Evolutionary conservation across 1,140 invertebrate species (phyloP).

Genomic region (Maconellicoccus hirsutus): DNA sequence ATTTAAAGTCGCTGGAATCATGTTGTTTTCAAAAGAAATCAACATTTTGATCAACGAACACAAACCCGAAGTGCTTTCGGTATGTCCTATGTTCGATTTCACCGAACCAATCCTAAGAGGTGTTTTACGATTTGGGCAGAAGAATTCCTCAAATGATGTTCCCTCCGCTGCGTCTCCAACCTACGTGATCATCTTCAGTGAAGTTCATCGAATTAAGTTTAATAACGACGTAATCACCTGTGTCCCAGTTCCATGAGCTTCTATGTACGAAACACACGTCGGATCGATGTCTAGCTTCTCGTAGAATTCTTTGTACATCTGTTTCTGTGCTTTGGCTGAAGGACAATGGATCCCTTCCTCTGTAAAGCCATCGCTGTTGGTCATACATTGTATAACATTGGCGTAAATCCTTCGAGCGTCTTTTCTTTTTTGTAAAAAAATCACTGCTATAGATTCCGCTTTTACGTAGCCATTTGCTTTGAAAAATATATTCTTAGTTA

Average conservation of each 20-base stretch:
- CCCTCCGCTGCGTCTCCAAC: slow-evolving; percentile 17
- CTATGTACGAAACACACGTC: slow-evolving; percentile 32
- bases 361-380: slow-evolving; percentile 49
- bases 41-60: slow-evolving; percentile 43
- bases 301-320: slow-evolving; percentile 24
- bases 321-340: not conserved
- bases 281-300: slow-evolving; percentile 42
- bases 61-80: slow-evolving; percentile 51
- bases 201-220: no score
- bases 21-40: slow-evolving; percentile 44
- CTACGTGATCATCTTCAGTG: not conserved
- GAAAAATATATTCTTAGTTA: no score
- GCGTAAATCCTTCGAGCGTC: slow-evolving; percentile 46
- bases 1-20: slow-evolving; percentile 54
- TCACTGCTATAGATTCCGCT: slow-evolving; percentile 45
- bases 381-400: slow-evolving; percentile 43
- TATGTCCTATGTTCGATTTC: slow-evolving; percentile 64
- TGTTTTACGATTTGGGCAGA: slow-evolving; percentile 31
- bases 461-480: slow-evolving; percentile 49
- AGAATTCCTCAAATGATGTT: slow-evolving; percentile 15
- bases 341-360: slow-evolving; percentile 28
- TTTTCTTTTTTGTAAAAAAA: slow-evolving; percentile 44
- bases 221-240: slow-evolving; percentile 33
- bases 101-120: slow-evolving; percentile 58
- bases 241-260: slow-evolving; percentile 34